Evolutionary conservation across 1,140 invertebrate species (phyloP).

Genomic region (Fopius arisanus): DNA sequence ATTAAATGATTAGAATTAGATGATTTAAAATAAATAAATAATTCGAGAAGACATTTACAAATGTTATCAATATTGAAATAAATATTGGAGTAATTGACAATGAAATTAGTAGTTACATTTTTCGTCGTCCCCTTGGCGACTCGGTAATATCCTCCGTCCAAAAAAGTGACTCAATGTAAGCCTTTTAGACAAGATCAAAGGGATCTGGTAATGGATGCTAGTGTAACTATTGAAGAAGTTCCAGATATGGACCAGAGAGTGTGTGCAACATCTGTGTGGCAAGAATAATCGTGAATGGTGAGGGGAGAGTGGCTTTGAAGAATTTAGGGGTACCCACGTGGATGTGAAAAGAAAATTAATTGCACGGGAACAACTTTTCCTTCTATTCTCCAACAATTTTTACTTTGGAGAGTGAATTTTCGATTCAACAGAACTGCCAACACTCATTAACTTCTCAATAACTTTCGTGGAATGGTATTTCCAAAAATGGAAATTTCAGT

Average conservation of each 20-base stretch:
- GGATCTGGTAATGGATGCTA: slow-evolving; percentile 32
- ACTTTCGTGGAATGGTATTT: too few species aligned
- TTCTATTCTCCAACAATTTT: too few species aligned
- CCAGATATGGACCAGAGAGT: not conserved
- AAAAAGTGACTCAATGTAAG: slow-evolving; percentile 34
- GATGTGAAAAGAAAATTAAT: slow-evolving; percentile 5
- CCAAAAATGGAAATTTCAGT: too few species aligned
- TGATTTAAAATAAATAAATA: too few species aligned
- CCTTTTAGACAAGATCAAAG: slow-evolving; percentile 38
- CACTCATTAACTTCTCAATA: too few species aligned
- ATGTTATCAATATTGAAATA: not conserved
- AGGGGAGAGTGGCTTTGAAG: slow-evolving; percentile 12
- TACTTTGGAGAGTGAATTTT: too few species aligned
- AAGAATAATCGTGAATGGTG: not conserved
- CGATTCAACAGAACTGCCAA: too few species aligned
- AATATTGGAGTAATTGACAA: not conserved
- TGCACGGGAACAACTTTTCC: too few species aligned
- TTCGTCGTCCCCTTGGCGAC: not conserved
- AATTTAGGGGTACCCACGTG: not conserved
- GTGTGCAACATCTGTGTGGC: not conserved
- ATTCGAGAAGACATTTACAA: too few species aligned
- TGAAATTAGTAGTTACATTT: not conserved
- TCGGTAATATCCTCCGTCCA: slow-evolving; percentile 22
- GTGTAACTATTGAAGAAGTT: slow-evolving; percentile 33
- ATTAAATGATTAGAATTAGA: too few species aligned